phyloP scores from a whole-genome alignment of 1,140 invertebrate species.

The Papilio dardanus region DNA sequence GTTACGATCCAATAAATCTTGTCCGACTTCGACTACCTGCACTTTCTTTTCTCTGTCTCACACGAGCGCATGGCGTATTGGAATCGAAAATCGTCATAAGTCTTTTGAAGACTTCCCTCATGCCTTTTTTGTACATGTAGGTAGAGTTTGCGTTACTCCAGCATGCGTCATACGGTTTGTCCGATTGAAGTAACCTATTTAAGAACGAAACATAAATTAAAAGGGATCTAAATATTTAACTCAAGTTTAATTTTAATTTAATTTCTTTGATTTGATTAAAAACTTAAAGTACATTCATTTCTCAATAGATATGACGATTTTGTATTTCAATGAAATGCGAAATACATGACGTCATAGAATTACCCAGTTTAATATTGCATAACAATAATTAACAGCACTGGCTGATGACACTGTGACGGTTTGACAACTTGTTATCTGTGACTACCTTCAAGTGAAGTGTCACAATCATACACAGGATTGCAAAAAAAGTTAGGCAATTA shows the following conservation, averaged over 20 bases:
- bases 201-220: background rate
- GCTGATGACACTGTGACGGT: slow-evolving; percentile 21
- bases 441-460: background rate
- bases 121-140: slow-evolving; percentile 16
- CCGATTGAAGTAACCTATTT: slow-evolving; percentile 2
- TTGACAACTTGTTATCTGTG: slow-evolving; percentile 13
- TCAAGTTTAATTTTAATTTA: no score
- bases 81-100: slow-evolving; percentile 41
- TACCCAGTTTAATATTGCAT: slow-evolving; percentile 34
- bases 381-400: slow-evolving; percentile 15
- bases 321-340: slow-evolving; percentile 16
- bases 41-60: slow-evolving; percentile 75
- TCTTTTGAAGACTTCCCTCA: slow-evolving; percentile 33
- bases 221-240: no score
- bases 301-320: background rate
- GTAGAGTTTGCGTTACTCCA: slow-evolving; percentile 10
- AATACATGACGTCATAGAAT: slow-evolving; percentile 26
- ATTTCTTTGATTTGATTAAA: no score
- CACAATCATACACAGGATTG: background rate
- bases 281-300: background rate
- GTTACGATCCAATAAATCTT: slow-evolving; percentile 78
- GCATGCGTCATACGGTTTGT: background rate
- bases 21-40: slow-evolving; percentile 66
- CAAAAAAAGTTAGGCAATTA: background rate
- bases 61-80: slow-evolving; percentile 52